These are phyloP conservation scores for Nebria salina DNA, from an alignment of 2,888 invertebrate species.

Conservation along the genomic window DNA sequence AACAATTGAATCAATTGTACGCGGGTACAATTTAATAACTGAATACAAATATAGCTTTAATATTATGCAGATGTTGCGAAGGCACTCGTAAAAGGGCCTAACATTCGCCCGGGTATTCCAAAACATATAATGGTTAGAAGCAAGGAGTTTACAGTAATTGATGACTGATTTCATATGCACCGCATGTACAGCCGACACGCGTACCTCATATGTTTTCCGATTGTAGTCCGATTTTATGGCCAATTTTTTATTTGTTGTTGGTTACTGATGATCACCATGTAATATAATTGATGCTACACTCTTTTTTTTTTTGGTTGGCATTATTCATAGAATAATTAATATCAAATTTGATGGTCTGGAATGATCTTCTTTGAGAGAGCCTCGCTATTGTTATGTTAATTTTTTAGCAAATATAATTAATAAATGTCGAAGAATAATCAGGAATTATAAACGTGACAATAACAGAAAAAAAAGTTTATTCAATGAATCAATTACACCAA, in stretches of 20 bases:
- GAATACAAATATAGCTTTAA: not conserved
- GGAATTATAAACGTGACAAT: not conserved
- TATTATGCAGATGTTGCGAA: conserved; percentile 7
- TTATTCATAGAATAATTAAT: conserved; percentile 13
- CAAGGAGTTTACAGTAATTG: conserved; percentile 41
- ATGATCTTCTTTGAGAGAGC: conserved; percentile 11
- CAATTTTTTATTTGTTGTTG: conserved; percentile 43
- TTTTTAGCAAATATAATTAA: not conserved
- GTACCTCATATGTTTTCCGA: conserved; percentile 42
- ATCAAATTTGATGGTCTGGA: conserved; percentile 11
- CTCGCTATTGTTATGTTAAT: conserved; percentile 1
- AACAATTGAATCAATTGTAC: not conserved
- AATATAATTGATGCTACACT: conserved; percentile 3
- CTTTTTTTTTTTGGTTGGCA: not conserved
- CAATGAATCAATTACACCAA: not conserved
- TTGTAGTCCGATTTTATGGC: conserved; percentile 45
- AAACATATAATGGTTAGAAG: not conserved
- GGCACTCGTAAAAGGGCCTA: not conserved
- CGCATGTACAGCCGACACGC: conserved; percentile 34
- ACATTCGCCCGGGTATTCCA: not conserved
- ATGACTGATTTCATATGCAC: conserved; percentile 36
- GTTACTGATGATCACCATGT: conserved; percentile 4
- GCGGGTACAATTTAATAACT: conserved; percentile 8
- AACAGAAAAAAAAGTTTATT: not conserved
- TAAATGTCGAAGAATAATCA: not conserved